Evolutionary conservation across 2,797 vertebrate species (phyloP).

Genomic region (Halcyon badia): DNA sequence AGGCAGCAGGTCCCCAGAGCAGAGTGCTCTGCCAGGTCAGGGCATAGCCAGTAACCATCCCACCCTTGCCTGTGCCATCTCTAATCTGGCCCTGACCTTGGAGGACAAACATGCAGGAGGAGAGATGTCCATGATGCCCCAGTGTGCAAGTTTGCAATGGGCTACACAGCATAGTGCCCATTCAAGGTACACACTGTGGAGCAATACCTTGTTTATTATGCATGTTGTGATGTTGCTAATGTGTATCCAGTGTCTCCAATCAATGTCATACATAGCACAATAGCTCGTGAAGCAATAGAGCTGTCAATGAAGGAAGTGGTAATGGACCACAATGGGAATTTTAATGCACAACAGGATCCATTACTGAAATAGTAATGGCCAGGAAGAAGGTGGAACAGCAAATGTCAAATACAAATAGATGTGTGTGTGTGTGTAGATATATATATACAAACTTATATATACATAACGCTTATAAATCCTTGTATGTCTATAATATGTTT

Average conservation of each 20-base stretch:
- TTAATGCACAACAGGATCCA: slow-evolving; percentile 12
- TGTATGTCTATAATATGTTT: neutral
- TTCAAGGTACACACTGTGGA: neutral
- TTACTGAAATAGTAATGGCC: slow-evolving; percentile 7
- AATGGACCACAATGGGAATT: slow-evolving; percentile 55
- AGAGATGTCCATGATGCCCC: fast-evolving
- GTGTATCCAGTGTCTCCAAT: slow-evolving; percentile 40
- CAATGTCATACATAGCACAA: slow-evolving; percentile 28
- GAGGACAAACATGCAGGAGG: neutral
- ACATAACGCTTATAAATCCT: neutral
- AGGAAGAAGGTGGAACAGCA: slow-evolving; percentile 10
- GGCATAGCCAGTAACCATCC: neutral
- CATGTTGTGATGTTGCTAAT: slow-evolving; percentile 36
- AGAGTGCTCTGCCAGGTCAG: neutral
- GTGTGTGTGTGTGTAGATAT: neutral
- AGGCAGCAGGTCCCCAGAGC: neutral
- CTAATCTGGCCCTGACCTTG: neutral
- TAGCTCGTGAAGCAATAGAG: slow-evolving; percentile 27
- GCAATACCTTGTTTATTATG: slow-evolving; percentile 7
- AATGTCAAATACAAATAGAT: neutral
- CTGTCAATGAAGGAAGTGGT: slow-evolving; percentile 37
- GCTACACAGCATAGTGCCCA: fast-evolving
- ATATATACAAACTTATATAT: neutral
- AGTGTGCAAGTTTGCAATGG: neutral
- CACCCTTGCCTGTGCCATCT: neutral